A percentile compares a stretch with the other conserved stretches of the same genome.
phyloP scores from a whole-genome alignment of 2,797 vertebrate species.

The Moxostoma hubbsi region DNA sequence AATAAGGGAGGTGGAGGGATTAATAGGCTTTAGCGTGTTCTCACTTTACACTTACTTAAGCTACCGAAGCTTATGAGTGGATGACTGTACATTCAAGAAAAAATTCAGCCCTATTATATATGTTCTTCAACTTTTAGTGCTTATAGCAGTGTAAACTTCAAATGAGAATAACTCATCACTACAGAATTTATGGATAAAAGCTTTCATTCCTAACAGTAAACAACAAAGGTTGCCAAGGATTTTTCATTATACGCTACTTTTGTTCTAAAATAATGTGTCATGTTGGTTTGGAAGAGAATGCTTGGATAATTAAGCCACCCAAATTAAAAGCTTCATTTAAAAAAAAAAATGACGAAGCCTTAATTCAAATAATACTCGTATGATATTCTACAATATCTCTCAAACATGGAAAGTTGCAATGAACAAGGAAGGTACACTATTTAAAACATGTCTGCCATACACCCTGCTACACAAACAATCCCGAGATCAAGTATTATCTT shows the following conservation, averaged over 20 bases:
- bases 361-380: constrained; percentile 17
- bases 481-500: constrained; percentile 56
- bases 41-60: constrained; percentile 15
- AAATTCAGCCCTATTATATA: constrained; percentile 47
- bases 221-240: constrained; percentile 7
- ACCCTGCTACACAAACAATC: constrained; percentile 42
- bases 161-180: neutral
- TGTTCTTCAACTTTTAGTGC: constrained; percentile 32
- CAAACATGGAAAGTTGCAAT: constrained; percentile 41
- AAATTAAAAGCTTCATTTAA: constrained; percentile 7
- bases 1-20: constrained; percentile 8
- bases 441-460: constrained; percentile 30
- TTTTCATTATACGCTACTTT: neutral
- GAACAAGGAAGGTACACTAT: constrained; percentile 21
- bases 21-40: neutral
- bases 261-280: neutral
- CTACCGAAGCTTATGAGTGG: constrained; percentile 20
- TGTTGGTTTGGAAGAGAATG: constrained; percentile 18
- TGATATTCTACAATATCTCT: constrained; percentile 45
- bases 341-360: constrained; percentile 20
- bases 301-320: constrained; percentile 6
- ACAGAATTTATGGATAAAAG: neutral
- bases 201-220: neutral
- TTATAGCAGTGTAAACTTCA: constrained; percentile 48
- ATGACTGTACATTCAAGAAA: constrained; percentile 55